Conservation (phyloP, 2,113 vertebrate genomes). For the Meles meles region DNA sequence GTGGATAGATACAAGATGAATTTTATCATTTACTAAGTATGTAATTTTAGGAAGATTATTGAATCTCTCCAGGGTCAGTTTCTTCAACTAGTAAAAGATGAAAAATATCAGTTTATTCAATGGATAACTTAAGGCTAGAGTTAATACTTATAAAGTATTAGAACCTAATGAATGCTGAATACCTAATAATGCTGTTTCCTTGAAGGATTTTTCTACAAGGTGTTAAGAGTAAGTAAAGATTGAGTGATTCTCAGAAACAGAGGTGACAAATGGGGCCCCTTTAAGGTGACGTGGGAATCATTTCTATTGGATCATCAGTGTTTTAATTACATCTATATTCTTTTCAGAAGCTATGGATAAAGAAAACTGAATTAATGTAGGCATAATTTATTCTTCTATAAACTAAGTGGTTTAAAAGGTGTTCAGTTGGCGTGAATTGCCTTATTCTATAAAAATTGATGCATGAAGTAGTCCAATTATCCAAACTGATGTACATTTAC, state of each 20-base stretch:
- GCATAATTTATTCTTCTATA: slow-evolving; percentile 44
- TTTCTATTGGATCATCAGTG: not conserved
- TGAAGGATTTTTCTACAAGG: not conserved
- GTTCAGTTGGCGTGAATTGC: slow-evolving; percentile 6
- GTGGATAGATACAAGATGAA: not conserved
- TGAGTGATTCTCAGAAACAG: not conserved
- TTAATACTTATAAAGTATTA: not conserved
- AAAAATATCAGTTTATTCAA: not conserved
- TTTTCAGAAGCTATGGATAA: not conserved
- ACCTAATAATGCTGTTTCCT: not conserved
- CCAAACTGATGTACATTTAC: slow-evolving; percentile 19
- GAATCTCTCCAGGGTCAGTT: not conserved
- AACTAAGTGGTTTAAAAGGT: slow-evolving; percentile 26
- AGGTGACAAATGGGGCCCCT: not conserved
- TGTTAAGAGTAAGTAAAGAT: slow-evolving; percentile 13
- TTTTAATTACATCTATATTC: slow-evolving; percentile 41
- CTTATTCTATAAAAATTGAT: slow-evolving; percentile 47
- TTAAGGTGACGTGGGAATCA: not conserved
- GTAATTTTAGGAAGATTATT: not conserved
- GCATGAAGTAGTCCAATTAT: slow-evolving; percentile 25
- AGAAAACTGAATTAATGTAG: slow-evolving; percentile 32
- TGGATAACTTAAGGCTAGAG: not conserved
- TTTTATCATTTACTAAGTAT: not conserved
- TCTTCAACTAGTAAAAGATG: not conserved
- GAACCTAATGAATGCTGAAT: not conserved